A percentile compares a stretch with the other conserved stretches of the same genome.
Conservation (phyloP, 1,140 invertebrate genomes). For the Ctenoplectra terminalis region DNA sequence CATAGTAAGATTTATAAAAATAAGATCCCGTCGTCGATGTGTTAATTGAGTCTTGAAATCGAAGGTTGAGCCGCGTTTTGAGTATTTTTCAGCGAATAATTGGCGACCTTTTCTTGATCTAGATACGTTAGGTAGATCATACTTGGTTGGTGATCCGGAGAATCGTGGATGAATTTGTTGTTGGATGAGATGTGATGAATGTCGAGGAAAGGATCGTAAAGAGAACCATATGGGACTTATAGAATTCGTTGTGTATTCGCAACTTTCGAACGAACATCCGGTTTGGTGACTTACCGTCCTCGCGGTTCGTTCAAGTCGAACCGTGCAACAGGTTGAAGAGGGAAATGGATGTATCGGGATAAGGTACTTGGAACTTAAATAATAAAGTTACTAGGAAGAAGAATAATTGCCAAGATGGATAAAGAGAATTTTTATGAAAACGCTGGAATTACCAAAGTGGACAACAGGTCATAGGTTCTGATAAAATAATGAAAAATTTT, state of each 20-base stretch:
- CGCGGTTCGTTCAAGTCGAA: background rate
- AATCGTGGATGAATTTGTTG: background rate
- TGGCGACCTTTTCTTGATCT: background rate
- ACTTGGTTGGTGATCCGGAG: too few relatives aligned
- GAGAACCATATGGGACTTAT: background rate
- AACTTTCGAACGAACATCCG: conserved; percentile 19
- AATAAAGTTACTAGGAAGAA: background rate
- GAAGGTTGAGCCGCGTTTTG: background rate
- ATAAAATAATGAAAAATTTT: too few relatives aligned
- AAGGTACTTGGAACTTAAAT: background rate
- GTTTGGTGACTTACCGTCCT: conserved; percentile 2
- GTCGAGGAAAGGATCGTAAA: background rate
- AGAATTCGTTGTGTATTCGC: background rate
- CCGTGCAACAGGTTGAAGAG: background rate
- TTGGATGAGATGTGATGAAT: background rate
- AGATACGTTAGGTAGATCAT: background rate
- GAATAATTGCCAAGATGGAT: background rate
- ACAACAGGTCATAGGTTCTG: too few relatives aligned
- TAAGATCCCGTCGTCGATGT: too few relatives aligned
- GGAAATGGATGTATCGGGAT: background rate
- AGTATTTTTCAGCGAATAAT: background rate
- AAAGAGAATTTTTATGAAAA: background rate
- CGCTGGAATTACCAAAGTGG: too few relatives aligned
- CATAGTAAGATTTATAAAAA: too few relatives aligned
- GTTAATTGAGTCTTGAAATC: too few relatives aligned